Evolutionary conservation across 2,888 invertebrate genomes (phyloP), one percentile per base, ranked within the genome.

Genomic region (Penaeus monodon): DNA sequence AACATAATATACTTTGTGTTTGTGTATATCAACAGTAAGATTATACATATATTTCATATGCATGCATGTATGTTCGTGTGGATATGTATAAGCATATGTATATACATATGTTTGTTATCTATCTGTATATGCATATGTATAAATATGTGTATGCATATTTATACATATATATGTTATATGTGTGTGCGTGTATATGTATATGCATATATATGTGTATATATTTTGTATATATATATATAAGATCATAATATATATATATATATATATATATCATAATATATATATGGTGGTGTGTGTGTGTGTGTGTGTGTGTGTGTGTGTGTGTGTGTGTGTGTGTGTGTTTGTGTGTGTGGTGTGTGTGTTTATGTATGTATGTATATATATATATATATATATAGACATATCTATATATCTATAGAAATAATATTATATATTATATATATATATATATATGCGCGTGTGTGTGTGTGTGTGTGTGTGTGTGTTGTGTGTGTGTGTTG

Each of bases 391-490:
- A 81, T 27, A 64, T 80, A 80, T 80, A 57, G 27, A 64, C 7
- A 80, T 64, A 80, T 29, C 65, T 80, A 64, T 80, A 29, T 24
- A 27, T 78, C 29, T 38, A 82, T 82, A 82, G 1, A 80, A 1
- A 80, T 65, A 80, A 80, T 65, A 33, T 64, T 38, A 38, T 38
- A 38, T 38, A 2, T 8, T 64, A 80, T 12, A 68, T 8, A 12
- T 68, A 12, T 68, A 68, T 68, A 68, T 12, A n/a, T n/a, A n/a
- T n/a, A n/a, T 68, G 12, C 12, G n/a, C n/a, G n/a, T n/a, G n/a
- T n/a, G n/a, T n/a, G n/a, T n/a, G n/a, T n/a, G n/a, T n/a, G n/a
- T n/a, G n/a, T n/a, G n/a, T n/a, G n/a, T n/a, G n/a, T n/a, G n/a
- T n/a, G n/a, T n/a, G n/a, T n/a, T n/a, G n/a, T n/a, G n/a, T n/a